Evolutionary conservation across 2,113 vertebrate species (phyloP), one percentile per base, ranked within the genome.

Genomic region (Toxotes jaculatrix): DNA sequence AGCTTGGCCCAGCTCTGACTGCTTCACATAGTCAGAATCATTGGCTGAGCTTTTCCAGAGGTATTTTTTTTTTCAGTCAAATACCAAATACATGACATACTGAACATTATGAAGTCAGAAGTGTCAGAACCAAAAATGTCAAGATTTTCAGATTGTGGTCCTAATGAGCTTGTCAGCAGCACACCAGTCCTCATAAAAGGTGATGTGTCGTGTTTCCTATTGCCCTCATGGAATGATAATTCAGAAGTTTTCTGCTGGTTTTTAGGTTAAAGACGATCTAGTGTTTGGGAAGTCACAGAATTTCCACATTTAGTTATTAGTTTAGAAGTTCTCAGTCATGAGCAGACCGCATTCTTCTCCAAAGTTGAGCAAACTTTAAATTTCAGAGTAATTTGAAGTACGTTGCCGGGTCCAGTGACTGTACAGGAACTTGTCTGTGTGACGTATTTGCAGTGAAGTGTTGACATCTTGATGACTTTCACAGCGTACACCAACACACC

Each of bases 381-480:
- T 72, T 68, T 64, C 19, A 63, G 51, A 11, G 0, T 9, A 38
- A 80, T 23, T 73, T 63, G 0, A 66, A 36, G 34, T 19, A 9
- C 19, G 62, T 17, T 1, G 51, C 38, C 47, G 67, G 43, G 23
- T 74, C 76, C 17, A 57, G 55, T 73, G 82, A 73, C 57, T 77
- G 38, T 47, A 62, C 59, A 62, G 77, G 57, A 83, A 74, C n/a
- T 79, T 40, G 51, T 59, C 45, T 71, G 17, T 63, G 69, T 82
- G 69, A 74, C 17, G 6, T 64, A 40, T 74, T 67, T 75, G 32
- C 11, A 64, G 47, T 77, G 47, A 73, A 2, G 42, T 77, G 65
- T 67, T 74, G 71, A 83, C 88, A 85, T 87, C 83, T 86, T 80
- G 80, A 80, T 67, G 74, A 53, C 27, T 87, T 89, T 93, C 56